These are phyloP conservation scores for Clamator glandarius DNA, from an alignment of 2,797 vertebrate genomes.

Conservation along the genomic window DNA sequence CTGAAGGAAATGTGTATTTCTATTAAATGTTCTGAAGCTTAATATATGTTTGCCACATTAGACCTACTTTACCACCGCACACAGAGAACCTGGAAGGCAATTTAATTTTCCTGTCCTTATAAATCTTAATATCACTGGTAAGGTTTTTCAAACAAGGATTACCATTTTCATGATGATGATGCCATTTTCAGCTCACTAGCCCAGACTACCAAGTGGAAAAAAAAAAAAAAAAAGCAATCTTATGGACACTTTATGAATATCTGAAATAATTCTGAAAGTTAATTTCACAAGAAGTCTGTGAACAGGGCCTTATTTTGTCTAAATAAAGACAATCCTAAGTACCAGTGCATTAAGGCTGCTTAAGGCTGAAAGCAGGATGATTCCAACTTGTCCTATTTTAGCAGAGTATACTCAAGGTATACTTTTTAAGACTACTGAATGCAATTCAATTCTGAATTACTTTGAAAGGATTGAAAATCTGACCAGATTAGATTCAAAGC, in stretches of 20 bases:
- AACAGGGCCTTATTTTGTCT: background rate
- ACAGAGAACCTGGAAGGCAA: background rate
- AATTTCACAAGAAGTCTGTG: background rate
- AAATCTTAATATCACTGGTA: background rate
- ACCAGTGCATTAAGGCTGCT: background rate
- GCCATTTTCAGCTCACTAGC: background rate
- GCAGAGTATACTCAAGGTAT: background rate
- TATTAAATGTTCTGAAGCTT: background rate
- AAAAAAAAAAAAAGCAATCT: too few relatives aligned
- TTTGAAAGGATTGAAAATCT: slow-evolving; percentile 30
- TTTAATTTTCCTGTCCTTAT: background rate
- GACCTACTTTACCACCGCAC: background rate
- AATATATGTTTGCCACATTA: background rate
- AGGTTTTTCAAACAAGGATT: background rate
- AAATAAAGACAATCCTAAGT: background rate
- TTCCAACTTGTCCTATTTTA: slow-evolving; percentile 45
- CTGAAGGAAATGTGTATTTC: background rate
- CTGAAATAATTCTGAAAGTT: background rate
- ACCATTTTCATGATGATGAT: background rate
- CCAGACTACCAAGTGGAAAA: background rate
- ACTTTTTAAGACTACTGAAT: background rate
- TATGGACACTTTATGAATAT: background rate
- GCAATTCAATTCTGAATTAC: slow-evolving; percentile 38
- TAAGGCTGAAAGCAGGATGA: background rate
- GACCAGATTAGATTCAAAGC: slow-evolving; percentile 42